A percentile compares a stretch with the other conserved stretches of the same genome.
phyloP scores from a whole-genome alignment of 2,888 invertebrate genomes.

The Clunio marinus region DNA sequence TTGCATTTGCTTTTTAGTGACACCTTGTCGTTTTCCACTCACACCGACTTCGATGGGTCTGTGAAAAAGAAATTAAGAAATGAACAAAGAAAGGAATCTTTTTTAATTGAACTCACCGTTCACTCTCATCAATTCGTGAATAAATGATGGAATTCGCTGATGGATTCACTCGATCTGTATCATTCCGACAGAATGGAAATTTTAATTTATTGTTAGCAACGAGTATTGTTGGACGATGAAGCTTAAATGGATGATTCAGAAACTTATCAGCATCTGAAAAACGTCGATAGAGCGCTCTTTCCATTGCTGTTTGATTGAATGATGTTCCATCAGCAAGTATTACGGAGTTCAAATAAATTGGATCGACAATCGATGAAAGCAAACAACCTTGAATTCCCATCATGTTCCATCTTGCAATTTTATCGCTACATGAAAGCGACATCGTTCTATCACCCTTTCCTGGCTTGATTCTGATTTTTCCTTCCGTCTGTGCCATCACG shows the following conservation, averaged over 20 bases:
- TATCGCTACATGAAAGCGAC: constrained; percentile 92
- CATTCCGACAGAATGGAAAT: constrained; percentile 52
- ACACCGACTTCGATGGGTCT: constrained; percentile 69
- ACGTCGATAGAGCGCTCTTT: constrained; percentile 55
- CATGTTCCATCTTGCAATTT: constrained; percentile 83
- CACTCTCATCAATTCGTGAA: constrained; percentile 51
- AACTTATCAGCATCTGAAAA: constrained; percentile 8
- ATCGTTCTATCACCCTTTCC: constrained; percentile 84
- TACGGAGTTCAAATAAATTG: constrained; percentile 66
- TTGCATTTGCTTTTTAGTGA: constrained; percentile 61
- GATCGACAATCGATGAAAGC: constrained; percentile 60
- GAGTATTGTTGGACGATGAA: constrained; percentile 45
- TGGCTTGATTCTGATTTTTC: constrained; percentile 79
- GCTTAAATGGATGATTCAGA: constrained; percentile 41
- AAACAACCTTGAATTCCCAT: constrained; percentile 82
- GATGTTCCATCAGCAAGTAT: constrained; percentile 66
- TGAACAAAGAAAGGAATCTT: neutral
- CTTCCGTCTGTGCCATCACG: constrained; percentile 63
- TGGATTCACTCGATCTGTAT: constrained; percentile 49
- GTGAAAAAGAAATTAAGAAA: constrained; percentile 32
- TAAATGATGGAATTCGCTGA: constrained; percentile 61
- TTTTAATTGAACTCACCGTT: constrained; percentile 45
- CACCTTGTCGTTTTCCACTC: constrained; percentile 72
- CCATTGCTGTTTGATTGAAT: constrained; percentile 58
- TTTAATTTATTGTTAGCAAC: constrained; percentile 40